Evolutionary conservation across 2,113 vertebrate genomes (phyloP), one percentile per base, ranked within the genome.

Genomic region (Isichthys henryi): DNA sequence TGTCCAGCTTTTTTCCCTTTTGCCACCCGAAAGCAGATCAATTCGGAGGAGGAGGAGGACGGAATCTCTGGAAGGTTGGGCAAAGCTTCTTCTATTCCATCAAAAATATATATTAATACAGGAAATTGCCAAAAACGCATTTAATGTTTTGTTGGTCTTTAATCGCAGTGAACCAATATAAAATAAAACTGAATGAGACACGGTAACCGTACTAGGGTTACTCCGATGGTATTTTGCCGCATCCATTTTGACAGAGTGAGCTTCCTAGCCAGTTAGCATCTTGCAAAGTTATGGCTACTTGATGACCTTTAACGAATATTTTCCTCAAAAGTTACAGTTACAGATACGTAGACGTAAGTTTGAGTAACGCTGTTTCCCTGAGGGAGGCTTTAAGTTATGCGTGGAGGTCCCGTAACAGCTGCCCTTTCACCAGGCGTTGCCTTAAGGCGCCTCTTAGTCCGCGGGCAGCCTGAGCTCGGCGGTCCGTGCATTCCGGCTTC

Each of bases 181-280:
- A 52, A 19, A 8, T 53, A 56, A 52, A 35, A 31, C 50, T 43
- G 86, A 4, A 53, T 23, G 49, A 23, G 45, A 50, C 11, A 27
- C 46, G 23, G 21, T 86, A 27, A 50, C 83, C 15, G 11, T 52
- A 21, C 23, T n/a, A 13, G 56, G 56, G 21, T 43, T 90, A 53
- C 49, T 49, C 13, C 3, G 88, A 48, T 45, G 56, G 10, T 45
- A 21, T 50, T 90, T 88, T 88, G 58, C 56, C 88, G 90, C 90
- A 88, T 90, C 88, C 90, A 90, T 90, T 90, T 90, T 90, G 80
- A 88, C 90, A 88, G 46, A 5, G 86, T 35, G 39, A 58, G 31
- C 31, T 56, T 39, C 19, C 17, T 74, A 49, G 11, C 45, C 21
- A 50, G 45, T 27, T 88, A 74, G 53, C 35, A 27, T 27, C 62